phyloP scores from a whole-genome alignment of 2,113 vertebrate genomes.

The Dipodomys stephensi region DNA sequence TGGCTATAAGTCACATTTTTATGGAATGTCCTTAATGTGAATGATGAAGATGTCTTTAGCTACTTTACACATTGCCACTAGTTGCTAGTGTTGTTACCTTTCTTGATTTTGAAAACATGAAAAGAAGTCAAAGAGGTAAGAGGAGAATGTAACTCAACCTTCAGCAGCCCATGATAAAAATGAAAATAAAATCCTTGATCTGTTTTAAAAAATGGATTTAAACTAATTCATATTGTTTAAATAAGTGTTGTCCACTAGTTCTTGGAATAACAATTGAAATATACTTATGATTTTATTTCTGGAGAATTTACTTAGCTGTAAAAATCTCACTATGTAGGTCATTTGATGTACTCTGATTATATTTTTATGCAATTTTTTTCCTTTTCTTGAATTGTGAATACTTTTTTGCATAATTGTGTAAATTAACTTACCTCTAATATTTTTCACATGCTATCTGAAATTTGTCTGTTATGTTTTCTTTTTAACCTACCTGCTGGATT shows the following conservation, averaged over 20 bases:
- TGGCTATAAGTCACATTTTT: background rate
- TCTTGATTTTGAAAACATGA: slow-evolving; percentile 24
- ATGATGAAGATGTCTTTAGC: background rate
- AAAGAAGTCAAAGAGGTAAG: background rate
- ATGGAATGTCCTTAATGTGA: background rate
- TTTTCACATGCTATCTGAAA: background rate
- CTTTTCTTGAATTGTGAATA: slow-evolving; percentile 32
- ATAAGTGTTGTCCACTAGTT: background rate
- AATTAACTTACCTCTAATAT: background rate
- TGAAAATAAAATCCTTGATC: background rate
- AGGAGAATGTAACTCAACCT: background rate
- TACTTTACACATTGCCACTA: background rate
- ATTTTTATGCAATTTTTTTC: background rate
- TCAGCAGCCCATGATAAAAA: background rate
- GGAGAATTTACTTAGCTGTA: slow-evolving; percentile 17
- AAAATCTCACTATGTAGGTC: background rate
- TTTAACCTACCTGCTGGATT: background rate
- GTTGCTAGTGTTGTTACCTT: background rate
- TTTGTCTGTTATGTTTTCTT: background rate
- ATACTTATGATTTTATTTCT: slow-evolving; percentile 15
- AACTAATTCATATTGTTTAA: slow-evolving; percentile 15
- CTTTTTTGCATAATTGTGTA: slow-evolving; percentile 15
- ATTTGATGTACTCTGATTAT: background rate
- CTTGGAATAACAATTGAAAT: slow-evolving; percentile 11
- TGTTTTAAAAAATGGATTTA: background rate